These are phyloP conservation scores for Leuciscus idus DNA, from an alignment of 2,113 vertebrate genomes.

Conservation along the genomic window DNA sequence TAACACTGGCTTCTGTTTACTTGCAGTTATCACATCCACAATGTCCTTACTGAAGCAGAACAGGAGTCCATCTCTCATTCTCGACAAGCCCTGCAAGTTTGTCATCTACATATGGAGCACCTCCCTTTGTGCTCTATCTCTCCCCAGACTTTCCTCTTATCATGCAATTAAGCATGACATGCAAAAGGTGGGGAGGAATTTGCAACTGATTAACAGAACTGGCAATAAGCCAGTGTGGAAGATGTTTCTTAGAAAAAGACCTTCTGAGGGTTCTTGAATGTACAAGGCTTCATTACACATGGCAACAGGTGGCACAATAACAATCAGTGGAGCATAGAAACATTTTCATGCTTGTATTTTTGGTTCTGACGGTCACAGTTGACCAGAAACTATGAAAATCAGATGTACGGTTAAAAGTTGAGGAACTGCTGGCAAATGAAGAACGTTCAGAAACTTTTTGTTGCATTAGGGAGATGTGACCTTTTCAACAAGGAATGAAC, in stretches of 20 bases:
- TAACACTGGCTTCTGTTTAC: not conserved
- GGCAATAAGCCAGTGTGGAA: not conserved
- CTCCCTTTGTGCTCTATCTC: not conserved
- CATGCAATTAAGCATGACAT: constrained; percentile 15
- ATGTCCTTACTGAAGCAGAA: not conserved
- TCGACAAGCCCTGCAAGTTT: not conserved
- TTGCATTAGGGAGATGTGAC: not conserved
- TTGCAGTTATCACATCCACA: not conserved
- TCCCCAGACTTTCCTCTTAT: not conserved
- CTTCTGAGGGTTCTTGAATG: not conserved
- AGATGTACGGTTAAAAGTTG: not conserved
- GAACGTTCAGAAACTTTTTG: not conserved
- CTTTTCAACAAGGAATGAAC: not conserved
- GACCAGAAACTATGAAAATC: not conserved
- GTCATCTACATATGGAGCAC: not conserved
- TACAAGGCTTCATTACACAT: not conserved
- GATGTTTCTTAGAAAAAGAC: not conserved
- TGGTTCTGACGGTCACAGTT: not conserved
- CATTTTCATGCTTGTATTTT: not conserved
- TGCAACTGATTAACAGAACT: constrained; percentile 1
- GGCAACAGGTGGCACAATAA: constrained; percentile 3
- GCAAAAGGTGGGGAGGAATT: constrained; percentile 11
- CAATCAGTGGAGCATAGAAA: not conserved
- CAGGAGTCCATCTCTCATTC: constrained; percentile 5
- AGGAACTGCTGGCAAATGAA: not conserved